A percentile compares a stretch with the other conserved stretches of the same genome.
Evolutionary conservation across 2,113 vertebrate genomes (phyloP).

Genomic region (Mellivora capensis): DNA sequence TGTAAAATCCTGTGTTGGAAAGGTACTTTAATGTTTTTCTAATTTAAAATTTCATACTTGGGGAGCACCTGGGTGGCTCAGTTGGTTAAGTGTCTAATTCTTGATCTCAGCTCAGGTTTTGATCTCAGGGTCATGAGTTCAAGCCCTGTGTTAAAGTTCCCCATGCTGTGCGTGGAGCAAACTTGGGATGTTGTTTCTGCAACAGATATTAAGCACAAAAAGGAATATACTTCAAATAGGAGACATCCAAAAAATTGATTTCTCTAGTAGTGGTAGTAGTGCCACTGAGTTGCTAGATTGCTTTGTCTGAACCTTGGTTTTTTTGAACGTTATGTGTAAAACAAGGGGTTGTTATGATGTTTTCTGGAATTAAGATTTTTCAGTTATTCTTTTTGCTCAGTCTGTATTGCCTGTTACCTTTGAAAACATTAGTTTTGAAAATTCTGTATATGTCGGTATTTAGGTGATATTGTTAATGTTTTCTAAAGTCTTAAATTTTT

Average conservation of each 20-base stretch:
- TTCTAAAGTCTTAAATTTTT: constrained; percentile 28
- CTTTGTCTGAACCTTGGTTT: neutral
- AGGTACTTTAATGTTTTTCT: neutral
- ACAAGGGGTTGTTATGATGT: neutral
- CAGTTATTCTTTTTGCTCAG: neutral
- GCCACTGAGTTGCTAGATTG: neutral
- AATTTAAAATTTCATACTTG: constrained; percentile 31
- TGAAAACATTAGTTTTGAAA: neutral
- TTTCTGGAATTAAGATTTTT: constrained; percentile 34
- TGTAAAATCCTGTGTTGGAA: neutral
- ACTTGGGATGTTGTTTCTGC: neutral
- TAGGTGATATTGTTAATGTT: neutral
- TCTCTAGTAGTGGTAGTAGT: neutral
- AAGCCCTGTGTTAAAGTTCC: neutral
- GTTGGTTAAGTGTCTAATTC: neutral
- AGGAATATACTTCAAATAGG: neutral
- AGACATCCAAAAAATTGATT: neutral
- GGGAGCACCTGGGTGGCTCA: neutral
- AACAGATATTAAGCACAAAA: neutral
- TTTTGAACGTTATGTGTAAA: neutral
- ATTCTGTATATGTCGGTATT: neutral
- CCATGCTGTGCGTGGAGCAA: neutral
- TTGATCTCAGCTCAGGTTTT: neutral
- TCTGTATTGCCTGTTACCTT: neutral
- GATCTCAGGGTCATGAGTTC: neutral